Evolutionary conservation across 2,113 vertebrate species (phyloP).

Genomic region (Nannobrachium achirus): DNA sequence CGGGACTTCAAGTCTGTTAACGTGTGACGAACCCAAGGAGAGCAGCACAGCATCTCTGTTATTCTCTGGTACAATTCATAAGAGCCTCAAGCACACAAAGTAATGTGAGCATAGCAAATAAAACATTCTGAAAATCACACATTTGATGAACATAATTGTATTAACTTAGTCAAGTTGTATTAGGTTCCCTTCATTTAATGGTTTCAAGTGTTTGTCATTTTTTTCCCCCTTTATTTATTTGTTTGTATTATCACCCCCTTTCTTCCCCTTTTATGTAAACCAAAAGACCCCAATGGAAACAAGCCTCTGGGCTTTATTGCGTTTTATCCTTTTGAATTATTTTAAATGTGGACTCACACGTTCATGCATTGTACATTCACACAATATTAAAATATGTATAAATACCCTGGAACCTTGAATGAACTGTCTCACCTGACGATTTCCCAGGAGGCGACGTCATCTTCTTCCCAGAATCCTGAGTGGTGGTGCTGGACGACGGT

Average conservation of each 20-base stretch:
- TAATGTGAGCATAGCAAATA: not conserved
- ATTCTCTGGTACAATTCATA: not conserved
- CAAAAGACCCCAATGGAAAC: no score
- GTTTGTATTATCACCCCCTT: no score
- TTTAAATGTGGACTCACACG: no score
- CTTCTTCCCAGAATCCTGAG: slow-evolving; percentile 87
- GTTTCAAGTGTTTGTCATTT: no score
- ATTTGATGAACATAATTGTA: not conserved
- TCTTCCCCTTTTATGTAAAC: no score
- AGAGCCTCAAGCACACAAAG: not conserved
- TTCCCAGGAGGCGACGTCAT: slow-evolving; percentile 75
- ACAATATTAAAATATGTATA: no score
- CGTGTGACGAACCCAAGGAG: not conserved
- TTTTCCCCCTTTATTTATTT: no score
- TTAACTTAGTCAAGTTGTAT: not conserved
- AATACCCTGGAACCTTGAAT: no score
- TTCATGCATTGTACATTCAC: no score
- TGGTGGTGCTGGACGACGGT: slow-evolving; percentile 89
- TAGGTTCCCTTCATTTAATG: no score
- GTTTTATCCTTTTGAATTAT: no score
- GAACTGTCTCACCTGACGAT: slow-evolving; percentile 80
- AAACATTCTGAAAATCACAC: not conserved
- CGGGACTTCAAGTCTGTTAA: slow-evolving; percentile 87
- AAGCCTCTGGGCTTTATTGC: no score
- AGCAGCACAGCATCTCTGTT: not conserved